These are phyloP conservation scores for Trimorus sp. DNA, from an alignment of 2,888 invertebrate species.

Conservation along the genomic window DNA sequence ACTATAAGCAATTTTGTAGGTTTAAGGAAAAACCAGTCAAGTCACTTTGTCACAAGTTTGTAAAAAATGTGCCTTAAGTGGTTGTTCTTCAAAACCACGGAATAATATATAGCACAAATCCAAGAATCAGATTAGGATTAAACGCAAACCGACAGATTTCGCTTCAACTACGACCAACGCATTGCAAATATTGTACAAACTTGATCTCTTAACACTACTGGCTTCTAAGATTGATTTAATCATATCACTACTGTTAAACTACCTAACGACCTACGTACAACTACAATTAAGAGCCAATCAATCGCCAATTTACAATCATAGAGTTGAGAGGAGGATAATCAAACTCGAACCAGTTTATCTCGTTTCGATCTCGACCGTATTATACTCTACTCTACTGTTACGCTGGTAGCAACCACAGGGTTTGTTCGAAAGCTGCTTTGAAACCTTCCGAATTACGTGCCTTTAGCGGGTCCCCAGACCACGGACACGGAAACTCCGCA, in stretches of 20 bases:
- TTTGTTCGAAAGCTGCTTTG: constrained; percentile 54
- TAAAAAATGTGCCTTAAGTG: too few species aligned
- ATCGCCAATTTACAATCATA: constrained; percentile 35
- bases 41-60: too few species aligned
- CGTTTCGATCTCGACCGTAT: too few species aligned
- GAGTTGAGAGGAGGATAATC: background rate
- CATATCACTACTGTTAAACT: constrained; percentile 44
- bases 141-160: too few species aligned
- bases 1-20: too few species aligned
- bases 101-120: too few species aligned
- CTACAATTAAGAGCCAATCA: constrained; percentile 38
- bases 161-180: too few species aligned
- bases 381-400: background rate
- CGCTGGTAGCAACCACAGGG: constrained; percentile 60
- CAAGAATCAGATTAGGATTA: too few species aligned
- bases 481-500: constrained; percentile 28
- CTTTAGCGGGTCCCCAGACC: constrained; percentile 67
- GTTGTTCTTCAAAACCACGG: too few species aligned
- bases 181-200: constrained; percentile 3
- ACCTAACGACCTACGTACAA: constrained; percentile 13
- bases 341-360: too few species aligned
- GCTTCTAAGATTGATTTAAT: constrained; percentile 27
- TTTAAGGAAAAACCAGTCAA: too few species aligned
- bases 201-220: constrained; percentile 14
- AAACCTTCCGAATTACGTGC: constrained; percentile 71